These are phyloP conservation scores for Phymastichus coffea DNA, from an alignment of 1,140 invertebrate genomes.

Conservation along the genomic window DNA sequence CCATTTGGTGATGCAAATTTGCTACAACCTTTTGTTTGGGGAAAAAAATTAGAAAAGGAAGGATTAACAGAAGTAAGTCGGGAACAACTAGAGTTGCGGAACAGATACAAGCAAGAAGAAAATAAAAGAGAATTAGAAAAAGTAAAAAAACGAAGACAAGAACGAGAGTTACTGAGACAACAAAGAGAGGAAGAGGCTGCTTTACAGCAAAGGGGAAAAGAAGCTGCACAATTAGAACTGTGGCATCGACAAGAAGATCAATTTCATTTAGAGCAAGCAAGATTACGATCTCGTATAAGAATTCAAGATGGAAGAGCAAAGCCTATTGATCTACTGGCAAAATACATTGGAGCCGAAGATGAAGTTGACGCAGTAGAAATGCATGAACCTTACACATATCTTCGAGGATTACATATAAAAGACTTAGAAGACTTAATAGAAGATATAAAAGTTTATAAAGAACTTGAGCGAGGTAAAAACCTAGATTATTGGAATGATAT, in stretches of 20 bases:
- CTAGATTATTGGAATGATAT: conserved; percentile 97
- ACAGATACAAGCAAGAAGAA: conserved; percentile 85
- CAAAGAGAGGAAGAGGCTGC: conserved; percentile 88
- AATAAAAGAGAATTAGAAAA: conserved; percentile 88
- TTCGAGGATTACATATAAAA: conserved; percentile 86
- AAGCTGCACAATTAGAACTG: conserved; percentile 90
- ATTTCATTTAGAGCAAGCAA: conserved; percentile 87
- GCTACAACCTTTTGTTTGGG: conserved; percentile 93
- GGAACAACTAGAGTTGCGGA: conserved; percentile 84
- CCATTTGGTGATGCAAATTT: conserved; percentile 97
- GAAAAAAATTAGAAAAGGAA: conserved; percentile 94
- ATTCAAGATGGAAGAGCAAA: conserved; percentile 96
- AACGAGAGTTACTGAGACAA: conserved; percentile 87
- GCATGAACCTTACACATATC: conserved; percentile 96
- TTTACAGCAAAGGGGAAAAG: conserved; percentile 85
- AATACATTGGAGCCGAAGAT: conserved; percentile 93
- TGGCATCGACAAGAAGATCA: conserved; percentile 95
- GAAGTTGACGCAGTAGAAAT: conserved; percentile 93
- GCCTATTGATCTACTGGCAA: conserved; percentile 95
- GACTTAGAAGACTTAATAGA: conserved; percentile 97
- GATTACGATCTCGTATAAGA: conserved; percentile 87
- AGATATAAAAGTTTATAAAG: conserved; percentile 93
- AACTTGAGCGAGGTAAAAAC: conserved; percentile 83
- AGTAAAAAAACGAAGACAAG: conserved; percentile 86
- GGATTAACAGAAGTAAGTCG: conserved; percentile 77